Conservation (phyloP, 2,888 invertebrate genomes). For the Meteorus cinctellus region DNA sequence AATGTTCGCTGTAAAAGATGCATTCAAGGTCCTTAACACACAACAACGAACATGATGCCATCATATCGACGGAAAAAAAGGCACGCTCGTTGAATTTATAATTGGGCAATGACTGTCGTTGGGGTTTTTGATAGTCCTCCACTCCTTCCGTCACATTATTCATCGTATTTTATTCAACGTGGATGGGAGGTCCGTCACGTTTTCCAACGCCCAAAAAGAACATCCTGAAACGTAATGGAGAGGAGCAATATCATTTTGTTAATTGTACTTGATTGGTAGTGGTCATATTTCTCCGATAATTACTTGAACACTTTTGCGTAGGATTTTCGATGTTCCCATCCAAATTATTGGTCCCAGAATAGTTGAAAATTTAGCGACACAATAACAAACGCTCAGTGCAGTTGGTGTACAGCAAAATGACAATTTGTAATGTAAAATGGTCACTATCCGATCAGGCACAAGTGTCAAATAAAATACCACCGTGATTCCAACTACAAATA, state of each 20-base stretch:
- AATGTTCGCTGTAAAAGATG: neutral
- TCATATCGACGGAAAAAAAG: conserved; percentile 9
- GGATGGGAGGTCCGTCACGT: conserved; percentile 4
- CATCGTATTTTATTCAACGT: conserved; percentile 9
- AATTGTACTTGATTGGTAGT: neutral
- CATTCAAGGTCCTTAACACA: conserved; percentile 20
- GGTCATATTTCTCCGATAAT: conserved; percentile 8
- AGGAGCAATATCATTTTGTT: neutral
- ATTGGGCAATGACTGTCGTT: conserved; percentile 12
- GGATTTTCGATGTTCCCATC: conserved; percentile 49
- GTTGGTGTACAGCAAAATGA: conserved; percentile 57
- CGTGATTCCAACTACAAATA: conserved; percentile 56
- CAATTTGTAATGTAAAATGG: conserved; percentile 55
- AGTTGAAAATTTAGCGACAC: conserved; percentile 59
- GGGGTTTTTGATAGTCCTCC: neutral
- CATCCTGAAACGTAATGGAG: conserved; percentile 28
- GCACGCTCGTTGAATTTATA: conserved; percentile 32
- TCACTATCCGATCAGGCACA: conserved; percentile 60
- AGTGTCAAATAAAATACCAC: conserved; percentile 59
- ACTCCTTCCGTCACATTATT: conserved; percentile 20
- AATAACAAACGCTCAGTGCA: conserved; percentile 55
- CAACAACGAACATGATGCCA: neutral
- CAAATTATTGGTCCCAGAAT: conserved; percentile 57
- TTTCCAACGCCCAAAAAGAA: conserved; percentile 23
- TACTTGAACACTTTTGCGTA: conserved; percentile 53